A percentile compares a stretch with the other conserved stretches of the same genome.
These are phyloP conservation scores for Emmelina monodactyla DNA, from an alignment of 2,888 invertebrate genomes.

Conservation along the genomic window DNA sequence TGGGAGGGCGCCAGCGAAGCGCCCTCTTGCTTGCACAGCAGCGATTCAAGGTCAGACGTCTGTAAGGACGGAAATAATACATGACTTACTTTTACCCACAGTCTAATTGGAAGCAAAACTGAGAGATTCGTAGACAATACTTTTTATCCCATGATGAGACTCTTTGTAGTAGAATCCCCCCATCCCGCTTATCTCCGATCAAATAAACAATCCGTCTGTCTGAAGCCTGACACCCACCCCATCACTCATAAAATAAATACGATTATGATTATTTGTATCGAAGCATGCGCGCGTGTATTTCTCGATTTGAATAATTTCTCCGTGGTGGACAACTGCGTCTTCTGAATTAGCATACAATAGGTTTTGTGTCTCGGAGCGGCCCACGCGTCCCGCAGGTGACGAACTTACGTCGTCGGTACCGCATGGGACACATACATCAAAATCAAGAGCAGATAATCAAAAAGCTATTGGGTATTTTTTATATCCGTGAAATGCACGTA, in stretches of 20 bases:
- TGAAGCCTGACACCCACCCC: neutral
- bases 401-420: no score
- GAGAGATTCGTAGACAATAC: no score
- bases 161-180: no score
- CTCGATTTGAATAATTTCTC: conserved; percentile 35
- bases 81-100: conserved; percentile 1
- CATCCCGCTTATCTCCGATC: neutral
- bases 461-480: no score
- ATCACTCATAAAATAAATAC: conserved; percentile 1
- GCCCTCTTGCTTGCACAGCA: conserved; percentile 80
- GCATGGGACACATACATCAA: no score
- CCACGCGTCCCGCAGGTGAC: no score
- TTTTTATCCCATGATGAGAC: no score
- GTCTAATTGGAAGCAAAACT: no score
- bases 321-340: conserved; percentile 23
- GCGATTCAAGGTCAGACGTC: conserved; percentile 82
- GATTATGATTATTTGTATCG: neutral
- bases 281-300: conserved; percentile 17
- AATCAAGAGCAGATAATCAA: no score
- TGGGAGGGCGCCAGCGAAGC: conserved; percentile 68
- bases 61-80: conserved; percentile 34
- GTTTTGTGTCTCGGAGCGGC: no score
- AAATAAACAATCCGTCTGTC: neutral
- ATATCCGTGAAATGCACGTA: no score
- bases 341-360: no score